Evolutionary conservation across 2,797 vertebrate genomes (phyloP).

Genomic region (Gymnoscopelus braueri): DNA sequence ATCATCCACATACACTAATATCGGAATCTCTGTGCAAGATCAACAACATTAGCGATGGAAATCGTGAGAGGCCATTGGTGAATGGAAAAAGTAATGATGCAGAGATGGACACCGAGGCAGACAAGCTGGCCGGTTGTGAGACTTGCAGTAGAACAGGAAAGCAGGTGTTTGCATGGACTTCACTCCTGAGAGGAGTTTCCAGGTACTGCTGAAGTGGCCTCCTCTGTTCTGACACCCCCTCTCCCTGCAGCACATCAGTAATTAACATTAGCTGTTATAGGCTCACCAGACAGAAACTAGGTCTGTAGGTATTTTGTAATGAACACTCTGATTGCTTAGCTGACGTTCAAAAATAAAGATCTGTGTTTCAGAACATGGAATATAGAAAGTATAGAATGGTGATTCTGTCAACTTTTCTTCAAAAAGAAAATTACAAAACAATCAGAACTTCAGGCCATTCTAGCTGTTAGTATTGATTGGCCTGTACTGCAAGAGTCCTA

Average conservation of each 20-base stretch:
- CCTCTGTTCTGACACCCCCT: conserved; percentile 20
- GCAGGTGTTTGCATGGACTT: conserved; percentile 44
- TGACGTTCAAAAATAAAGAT: neutral
- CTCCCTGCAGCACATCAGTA: conserved; percentile 29
- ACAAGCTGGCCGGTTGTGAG: conserved; percentile 19
- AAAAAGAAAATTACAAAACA: neutral
- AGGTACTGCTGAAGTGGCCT: conserved; percentile 60
- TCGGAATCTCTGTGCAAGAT: conserved; percentile 1
- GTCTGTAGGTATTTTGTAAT: conserved; percentile 15
- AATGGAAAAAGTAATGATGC: conserved; percentile 10
- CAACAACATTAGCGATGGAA: conserved; percentile 22
- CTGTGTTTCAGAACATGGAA: neutral
- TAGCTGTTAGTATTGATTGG: conserved; percentile 4
- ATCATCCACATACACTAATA: neutral
- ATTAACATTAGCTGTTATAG: conserved; percentile 36
- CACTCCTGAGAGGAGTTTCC: conserved; percentile 56
- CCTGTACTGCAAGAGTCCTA: conserved; percentile 4
- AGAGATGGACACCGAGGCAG: conserved; percentile 7
- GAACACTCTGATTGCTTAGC: neutral
- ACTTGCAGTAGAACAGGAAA: conserved; percentile 43
- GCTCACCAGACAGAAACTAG: conserved; percentile 32
- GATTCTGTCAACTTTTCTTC: neutral
- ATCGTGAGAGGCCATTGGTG: conserved; percentile 10
- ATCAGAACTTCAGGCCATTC: conserved; percentile 11
- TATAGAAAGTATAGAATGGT: too few relatives aligned